A percentile compares a stretch with the other conserved stretches of the same genome.
Evolutionary conservation across 2,797 vertebrate species (phyloP).

Genomic region (Betta splendens): DNA sequence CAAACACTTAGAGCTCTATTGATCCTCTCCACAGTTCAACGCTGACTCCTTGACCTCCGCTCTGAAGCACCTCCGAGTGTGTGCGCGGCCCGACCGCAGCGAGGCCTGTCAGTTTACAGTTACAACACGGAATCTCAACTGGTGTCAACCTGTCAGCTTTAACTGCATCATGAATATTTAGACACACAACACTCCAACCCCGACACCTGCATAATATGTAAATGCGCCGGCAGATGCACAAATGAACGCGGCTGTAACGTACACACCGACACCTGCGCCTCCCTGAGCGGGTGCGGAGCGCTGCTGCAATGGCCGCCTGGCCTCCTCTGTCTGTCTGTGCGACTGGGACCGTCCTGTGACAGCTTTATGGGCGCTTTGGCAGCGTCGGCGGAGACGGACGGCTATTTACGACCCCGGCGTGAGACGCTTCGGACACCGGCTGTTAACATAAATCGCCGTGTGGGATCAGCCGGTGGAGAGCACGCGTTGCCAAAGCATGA

Average conservation of each 20-base stretch:
- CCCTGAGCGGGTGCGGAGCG: constrained; percentile 66
- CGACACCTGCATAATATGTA: constrained; percentile 18
- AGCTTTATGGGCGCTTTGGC: constrained; percentile 89
- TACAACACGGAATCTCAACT: constrained; percentile 46
- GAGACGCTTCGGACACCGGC: constrained; percentile 85
- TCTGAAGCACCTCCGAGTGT: constrained; percentile 48
- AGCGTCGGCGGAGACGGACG: constrained; percentile 83
- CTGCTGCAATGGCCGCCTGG: constrained; percentile 76
- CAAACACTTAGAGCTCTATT: constrained; percentile 67
- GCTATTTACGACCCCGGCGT: constrained; percentile 88
- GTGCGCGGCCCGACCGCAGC: constrained; percentile 27
- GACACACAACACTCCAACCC: constrained; percentile 10
- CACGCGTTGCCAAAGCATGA: constrained; percentile 32
- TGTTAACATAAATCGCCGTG: constrained; percentile 90
- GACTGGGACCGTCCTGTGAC: constrained; percentile 81
- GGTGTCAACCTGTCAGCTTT: constrained; percentile 62
- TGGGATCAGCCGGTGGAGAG: constrained; percentile 72
- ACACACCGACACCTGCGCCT: constrained; percentile 20
- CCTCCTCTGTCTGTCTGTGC: constrained; percentile 78
- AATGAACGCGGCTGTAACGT: constrained; percentile 6
- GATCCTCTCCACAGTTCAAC: constrained; percentile 69
- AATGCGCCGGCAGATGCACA: constrained; percentile 18
- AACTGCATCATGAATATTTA: constrained; percentile 63
- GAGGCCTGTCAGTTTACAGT: constrained; percentile 55
- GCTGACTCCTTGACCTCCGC: constrained; percentile 68